These are phyloP conservation scores for Bergia sp. DNA, from an alignment of 92 coral and sea anemone species.

Conservation along the genomic window DNA sequence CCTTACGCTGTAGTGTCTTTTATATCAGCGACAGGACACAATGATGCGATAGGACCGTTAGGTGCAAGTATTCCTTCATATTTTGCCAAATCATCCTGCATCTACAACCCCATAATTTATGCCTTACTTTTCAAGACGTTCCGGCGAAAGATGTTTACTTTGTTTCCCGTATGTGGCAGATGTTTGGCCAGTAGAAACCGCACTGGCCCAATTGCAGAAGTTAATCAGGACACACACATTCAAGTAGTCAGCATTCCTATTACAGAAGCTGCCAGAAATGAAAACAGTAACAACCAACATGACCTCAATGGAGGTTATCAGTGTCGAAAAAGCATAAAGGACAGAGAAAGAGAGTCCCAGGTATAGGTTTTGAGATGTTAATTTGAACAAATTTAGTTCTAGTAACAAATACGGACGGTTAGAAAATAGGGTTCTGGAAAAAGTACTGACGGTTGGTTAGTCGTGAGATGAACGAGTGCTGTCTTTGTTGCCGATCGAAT, in stretches of 20 bases:
- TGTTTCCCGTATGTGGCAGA: background rate
- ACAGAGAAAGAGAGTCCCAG: too few relatives aligned
- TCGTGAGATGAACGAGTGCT: too few relatives aligned
- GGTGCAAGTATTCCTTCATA: conserved; percentile 63
- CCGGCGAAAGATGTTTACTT: background rate
- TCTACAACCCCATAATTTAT: background rate
- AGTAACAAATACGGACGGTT: too few relatives aligned
- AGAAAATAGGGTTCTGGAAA: too few relatives aligned
- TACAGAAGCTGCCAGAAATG: too few relatives aligned
- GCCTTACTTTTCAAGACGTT: background rate
- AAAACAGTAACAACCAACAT: too few relatives aligned
- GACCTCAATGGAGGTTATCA: too few relatives aligned
- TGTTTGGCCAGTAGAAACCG: background rate
- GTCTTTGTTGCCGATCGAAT: too few relatives aligned
- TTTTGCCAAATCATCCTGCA: conserved; percentile 67
- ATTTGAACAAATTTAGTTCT: too few relatives aligned
- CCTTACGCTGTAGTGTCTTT: conserved; percentile 83
- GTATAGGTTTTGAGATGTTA: too few relatives aligned
- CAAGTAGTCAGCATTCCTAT: background rate
- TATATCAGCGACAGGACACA: conserved; percentile 52
- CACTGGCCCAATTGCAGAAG: background rate
- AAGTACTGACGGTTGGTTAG: too few relatives aligned
- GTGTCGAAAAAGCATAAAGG: too few relatives aligned
- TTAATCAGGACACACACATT: background rate
- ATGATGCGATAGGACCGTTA: conserved; percentile 34